Evolutionary conservation across 2,888 invertebrate species (phyloP).

Genomic region (Chalcosyrphus nemorum): DNA sequence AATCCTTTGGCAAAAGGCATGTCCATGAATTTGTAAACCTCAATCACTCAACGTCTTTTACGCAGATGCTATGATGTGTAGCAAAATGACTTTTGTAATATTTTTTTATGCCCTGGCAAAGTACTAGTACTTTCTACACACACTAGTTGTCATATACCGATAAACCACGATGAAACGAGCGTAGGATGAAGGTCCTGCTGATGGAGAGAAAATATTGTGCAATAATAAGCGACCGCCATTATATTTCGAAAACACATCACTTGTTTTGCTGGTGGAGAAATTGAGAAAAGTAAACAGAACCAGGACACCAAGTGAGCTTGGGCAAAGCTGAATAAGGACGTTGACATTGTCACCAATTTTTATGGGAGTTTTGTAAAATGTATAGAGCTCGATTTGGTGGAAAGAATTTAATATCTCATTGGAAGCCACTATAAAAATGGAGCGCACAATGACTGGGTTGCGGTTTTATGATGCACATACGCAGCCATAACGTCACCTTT

Average conservation of each 20-base stretch:
- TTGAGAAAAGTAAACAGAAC: slow-evolving; percentile 32
- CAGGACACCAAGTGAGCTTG: background rate
- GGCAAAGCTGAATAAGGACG: slow-evolving; percentile 4
- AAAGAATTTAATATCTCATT: slow-evolving; percentile 64
- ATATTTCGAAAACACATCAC: slow-evolving; percentile 49
- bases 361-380: slow-evolving; percentile 53
- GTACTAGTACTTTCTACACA: background rate
- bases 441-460: background rate
- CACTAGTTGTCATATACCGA: slow-evolving; percentile 30
- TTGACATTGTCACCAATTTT: slow-evolving; percentile 63
- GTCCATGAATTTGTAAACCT: slow-evolving; percentile 60
- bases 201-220: slow-evolving; percentile 38
- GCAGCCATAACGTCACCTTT: slow-evolving; percentile 68
- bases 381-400: slow-evolving; percentile 11
- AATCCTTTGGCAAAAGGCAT: slow-evolving; percentile 46
- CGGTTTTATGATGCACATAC: slow-evolving; percentile 67
- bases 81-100: slow-evolving; percentile 52
- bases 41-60: slow-evolving; percentile 57
- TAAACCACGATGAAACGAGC: background rate
- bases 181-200: background rate
- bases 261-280: slow-evolving; percentile 6
- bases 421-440: slow-evolving; percentile 34
- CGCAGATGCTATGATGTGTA: slow-evolving; percentile 51
- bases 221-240: slow-evolving; percentile 58
- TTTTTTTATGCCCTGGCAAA: slow-evolving; percentile 39